Evolutionary conservation across 2,797 vertebrate species (phyloP).

Genomic region (Simalia tracyae): DNA sequence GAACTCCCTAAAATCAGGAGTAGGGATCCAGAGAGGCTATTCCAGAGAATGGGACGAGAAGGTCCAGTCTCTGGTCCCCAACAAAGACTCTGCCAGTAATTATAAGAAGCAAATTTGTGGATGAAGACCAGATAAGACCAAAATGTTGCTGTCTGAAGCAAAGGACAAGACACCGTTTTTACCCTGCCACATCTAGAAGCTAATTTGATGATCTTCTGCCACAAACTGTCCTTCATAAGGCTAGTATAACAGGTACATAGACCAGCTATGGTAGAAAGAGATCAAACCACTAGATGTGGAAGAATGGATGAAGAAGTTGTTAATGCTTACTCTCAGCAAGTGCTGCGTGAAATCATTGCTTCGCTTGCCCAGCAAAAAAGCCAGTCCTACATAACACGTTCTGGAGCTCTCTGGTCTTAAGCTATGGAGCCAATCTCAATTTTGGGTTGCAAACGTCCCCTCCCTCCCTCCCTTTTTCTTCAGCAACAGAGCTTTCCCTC

Average conservation of each 20-base stretch:
- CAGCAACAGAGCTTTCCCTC: not conserved
- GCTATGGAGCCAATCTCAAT: not conserved
- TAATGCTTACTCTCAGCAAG: not conserved
- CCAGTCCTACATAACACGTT: not conserved
- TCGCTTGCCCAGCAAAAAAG: not conserved
- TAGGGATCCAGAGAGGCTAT: too few relatives aligned
- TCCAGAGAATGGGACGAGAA: too few relatives aligned
- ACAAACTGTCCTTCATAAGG: not conserved
- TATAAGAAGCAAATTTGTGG: too few relatives aligned
- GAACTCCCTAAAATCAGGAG: too few relatives aligned
- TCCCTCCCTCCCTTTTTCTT: not conserved
- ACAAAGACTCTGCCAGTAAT: too few relatives aligned
- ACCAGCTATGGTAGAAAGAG: not conserved
- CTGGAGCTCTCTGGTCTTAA: not conserved
- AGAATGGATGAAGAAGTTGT: not conserved
- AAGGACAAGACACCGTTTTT: not conserved
- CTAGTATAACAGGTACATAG: not conserved
- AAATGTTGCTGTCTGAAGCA: not conserved
- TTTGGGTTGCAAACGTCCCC: not conserved
- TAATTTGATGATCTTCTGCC: not conserved
- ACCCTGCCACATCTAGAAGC: not conserved
- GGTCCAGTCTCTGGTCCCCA: too few relatives aligned
- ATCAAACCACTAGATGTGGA: not conserved
- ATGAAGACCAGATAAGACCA: not conserved
- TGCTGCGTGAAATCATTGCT: too few relatives aligned